Evolutionary conservation across 2,113 vertebrate genomes (phyloP), one percentile per base, ranked within the genome.

Genomic region (Pogonocichla stellata): DNA sequence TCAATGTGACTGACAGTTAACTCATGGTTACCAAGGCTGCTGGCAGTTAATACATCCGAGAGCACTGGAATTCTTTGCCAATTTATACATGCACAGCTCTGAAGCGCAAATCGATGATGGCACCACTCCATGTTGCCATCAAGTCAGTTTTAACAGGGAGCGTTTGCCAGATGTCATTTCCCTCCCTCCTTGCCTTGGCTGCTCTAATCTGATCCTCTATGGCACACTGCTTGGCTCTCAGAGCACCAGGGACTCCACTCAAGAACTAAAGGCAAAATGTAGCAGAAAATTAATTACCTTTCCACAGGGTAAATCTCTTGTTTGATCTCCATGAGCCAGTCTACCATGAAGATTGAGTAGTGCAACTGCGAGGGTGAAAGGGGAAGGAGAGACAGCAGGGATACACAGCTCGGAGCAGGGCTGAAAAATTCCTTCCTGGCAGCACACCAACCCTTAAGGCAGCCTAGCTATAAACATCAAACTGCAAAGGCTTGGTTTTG

Each of bases 341-440:
- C 26, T 58, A 53, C 79, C 36, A 11, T 20, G n/a, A 51, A 53
- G 42, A 19, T 40, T 2, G 2, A 2, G 15, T 23, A 80, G 48
- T 26, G 57, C 62, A 65, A 53, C 25, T 58, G 67, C 38, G 33
- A 53, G 47, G 47, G 79, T 34, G 50, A 75, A 67, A 88, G 57
- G 48, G 70, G 43, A 80, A 69, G 38, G 12, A 53, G 40, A 26
- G n/a, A 42, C 48, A 72, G 66, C 50, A 57, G 45, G 36, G 66
- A 57, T 33, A 72, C 8, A 20, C 3, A 62, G 14, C 29, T 93
- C 8, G 1, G 33, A 82, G 50, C 33, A 66, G 20, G 56, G 64
- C 16, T 86, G 67, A 94, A 88, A 79, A 94, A 93, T 95, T 86
- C 82, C 82, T 88, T 93, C 67, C 94, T 95, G 94, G 91, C 94